Evolutionary conservation across 2,113 vertebrate species (phyloP), one percentile per base, ranked within the genome.

Genomic region (Tylochromis polylepis): DNA sequence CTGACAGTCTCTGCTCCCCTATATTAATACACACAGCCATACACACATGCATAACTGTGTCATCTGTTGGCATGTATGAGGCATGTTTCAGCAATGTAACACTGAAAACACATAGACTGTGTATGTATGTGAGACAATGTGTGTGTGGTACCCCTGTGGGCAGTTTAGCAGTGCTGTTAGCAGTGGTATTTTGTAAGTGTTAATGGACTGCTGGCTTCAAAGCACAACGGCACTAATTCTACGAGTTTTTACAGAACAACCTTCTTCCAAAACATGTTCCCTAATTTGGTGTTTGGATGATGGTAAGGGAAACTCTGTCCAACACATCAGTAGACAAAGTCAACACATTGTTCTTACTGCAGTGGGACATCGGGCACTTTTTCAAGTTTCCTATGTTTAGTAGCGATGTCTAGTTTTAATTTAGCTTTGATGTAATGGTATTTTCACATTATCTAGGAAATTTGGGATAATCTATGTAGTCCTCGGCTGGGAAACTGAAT

Each of bases 1-100:
- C 59, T 92, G 93, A 90, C 93, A 90, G 80, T 41, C 65, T 56
- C 51, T 29, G 41, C 85, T 57, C 46, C 55, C 16, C 82, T 36
- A 15, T 55, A 58, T 36, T 72, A 16, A 70, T 51, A 72, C 58
- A 78, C 79, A 78, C 72, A 72, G 27, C 31, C 46, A 53, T 41
- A 78, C 79, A 85, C 82, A 85, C 79, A 81, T 38, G 38, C 31
- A 81, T 16, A 57, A 84, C 55, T 75, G 83, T 88, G 79, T 92
- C 87, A 88, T 85, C 84, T 88, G 90, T 89, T 89, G 87, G 22
- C 29, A 12, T 72, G 57, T 11, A 43, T 80, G 84, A n/a, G 24
- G 59, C 65, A 46, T 49, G 31, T 56, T 85, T 75, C 79, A 86
- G 77, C 41, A 11, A 67, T 57, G 16, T 38, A 18, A 81, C 72